A percentile compares a stretch with the other conserved stretches of the same genome.
These are phyloP conservation scores for Hyla sarda DNA, from an alignment of 2,113 vertebrate genomes.

Conservation along the genomic window DNA sequence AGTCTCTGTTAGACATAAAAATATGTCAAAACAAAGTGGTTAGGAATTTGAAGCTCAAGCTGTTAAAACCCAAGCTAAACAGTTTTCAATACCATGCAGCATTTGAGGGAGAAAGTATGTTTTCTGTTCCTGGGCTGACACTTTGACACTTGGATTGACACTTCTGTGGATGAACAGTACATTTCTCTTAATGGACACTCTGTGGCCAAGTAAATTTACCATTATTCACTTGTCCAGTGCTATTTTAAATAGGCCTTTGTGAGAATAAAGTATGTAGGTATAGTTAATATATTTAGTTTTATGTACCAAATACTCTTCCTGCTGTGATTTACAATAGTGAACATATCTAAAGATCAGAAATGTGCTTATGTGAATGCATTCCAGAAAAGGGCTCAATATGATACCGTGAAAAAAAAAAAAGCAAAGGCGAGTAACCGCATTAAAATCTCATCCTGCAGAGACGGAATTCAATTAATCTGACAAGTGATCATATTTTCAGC, in stretches of 20 bases:
- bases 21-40: neutral
- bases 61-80: constrained; percentile 19
- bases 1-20: neutral
- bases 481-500: neutral
- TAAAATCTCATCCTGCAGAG: neutral
- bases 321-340: neutral
- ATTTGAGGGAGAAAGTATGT: constrained; percentile 1
- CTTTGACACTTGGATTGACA: constrained; percentile 12
- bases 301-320: neutral
- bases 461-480: neutral
- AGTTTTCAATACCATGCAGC: neutral
- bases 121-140: constrained; percentile 4
- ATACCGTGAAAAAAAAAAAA: constrained; percentile 1
- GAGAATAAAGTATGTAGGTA: neutral
- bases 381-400: neutral
- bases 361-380: neutral
- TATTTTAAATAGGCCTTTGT: neutral
- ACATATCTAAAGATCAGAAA: neutral
- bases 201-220: neutral
- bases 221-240: neutral
- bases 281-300: neutral
- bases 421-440: neutral
- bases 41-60: neutral
- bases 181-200: constrained; percentile 2
- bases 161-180: neutral